Percentiles rank a stretch among this genome's conserved stretches.
These are phyloP conservation scores for Acanthococcus lagerstroemiae DNA, from an alignment of 2,888 invertebrate genomes.

Conservation along the genomic window DNA sequence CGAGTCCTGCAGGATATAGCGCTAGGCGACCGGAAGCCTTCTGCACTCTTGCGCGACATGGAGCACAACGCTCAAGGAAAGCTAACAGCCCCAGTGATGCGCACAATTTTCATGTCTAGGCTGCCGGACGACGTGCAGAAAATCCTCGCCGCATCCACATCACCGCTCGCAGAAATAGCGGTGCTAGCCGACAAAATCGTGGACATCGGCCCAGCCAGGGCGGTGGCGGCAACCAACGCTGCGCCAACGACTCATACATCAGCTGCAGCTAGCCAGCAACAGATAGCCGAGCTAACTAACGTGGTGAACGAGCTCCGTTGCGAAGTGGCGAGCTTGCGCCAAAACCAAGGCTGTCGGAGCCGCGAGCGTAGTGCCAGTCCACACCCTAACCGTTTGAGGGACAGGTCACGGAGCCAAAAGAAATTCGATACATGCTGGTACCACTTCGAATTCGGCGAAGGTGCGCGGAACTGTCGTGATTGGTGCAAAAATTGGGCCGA, in stretches of 20 bases:
- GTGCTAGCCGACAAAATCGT: neutral
- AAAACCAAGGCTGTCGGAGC: too few species aligned
- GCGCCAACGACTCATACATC: neutral
- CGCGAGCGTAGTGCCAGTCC: too few species aligned
- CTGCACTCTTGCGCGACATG: neutral
- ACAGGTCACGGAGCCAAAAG: neutral
- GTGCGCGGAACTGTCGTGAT: neutral
- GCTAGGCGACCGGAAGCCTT: neutral
- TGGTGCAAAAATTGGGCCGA: too few species aligned
- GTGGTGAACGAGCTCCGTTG: too few species aligned
- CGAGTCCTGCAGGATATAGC: neutral
- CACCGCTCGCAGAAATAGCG: too few species aligned
- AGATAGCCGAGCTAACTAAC: neutral
- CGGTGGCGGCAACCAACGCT: neutral
- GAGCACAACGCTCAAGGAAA: neutral
- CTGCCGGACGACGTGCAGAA: neutral
- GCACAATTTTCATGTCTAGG: neutral
- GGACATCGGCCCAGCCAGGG: neutral
- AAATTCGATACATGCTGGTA: neutral
- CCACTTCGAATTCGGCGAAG: neutral
- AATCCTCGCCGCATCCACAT: neutral
- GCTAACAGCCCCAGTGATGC: neutral
- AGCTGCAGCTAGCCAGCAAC: neutral
- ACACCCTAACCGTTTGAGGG: neutral
- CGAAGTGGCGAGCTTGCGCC: too few species aligned